A percentile compares a stretch with the other conserved stretches of the same genome.
Evolutionary conservation across 2,113 vertebrate genomes (phyloP).

Genomic region (Sorex fumeus): DNA sequence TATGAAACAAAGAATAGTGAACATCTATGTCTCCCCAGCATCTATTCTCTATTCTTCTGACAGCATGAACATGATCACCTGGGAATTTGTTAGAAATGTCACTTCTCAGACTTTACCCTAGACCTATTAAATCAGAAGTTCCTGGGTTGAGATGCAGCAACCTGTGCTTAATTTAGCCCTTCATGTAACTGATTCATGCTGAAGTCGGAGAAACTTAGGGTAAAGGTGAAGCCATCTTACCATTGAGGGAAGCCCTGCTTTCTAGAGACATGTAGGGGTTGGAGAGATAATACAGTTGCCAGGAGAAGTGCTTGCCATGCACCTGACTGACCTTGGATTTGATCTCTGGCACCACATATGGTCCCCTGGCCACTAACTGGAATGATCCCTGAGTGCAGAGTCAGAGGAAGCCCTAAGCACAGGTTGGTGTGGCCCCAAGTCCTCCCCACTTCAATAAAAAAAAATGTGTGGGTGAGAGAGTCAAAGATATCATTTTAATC

Average conservation of each 20-base stretch:
- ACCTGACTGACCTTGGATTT: no score
- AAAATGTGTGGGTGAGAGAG: background rate
- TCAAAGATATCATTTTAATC: background rate
- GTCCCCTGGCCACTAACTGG: no score
- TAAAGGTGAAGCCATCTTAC: background rate
- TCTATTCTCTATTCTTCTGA: background rate
- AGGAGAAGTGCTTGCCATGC: no score
- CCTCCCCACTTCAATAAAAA: no score
- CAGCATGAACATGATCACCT: background rate
- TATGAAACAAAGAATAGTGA: slow-evolving; percentile 26
- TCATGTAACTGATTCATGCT: slow-evolving; percentile 59
- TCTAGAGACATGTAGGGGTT: no score
- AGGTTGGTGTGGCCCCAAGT: no score
- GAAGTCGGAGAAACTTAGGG: slow-evolving; percentile 21
- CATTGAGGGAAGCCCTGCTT: slow-evolving; percentile 5
- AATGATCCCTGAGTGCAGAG: no score
- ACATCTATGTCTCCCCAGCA: background rate
- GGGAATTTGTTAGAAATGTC: slow-evolving; percentile 51
- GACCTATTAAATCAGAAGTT: slow-evolving; percentile 58
- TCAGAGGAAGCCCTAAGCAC: no score
- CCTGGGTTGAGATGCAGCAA: background rate
- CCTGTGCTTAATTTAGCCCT: slow-evolving; percentile 41
- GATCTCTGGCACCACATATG: no score
- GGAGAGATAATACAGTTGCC: no score
- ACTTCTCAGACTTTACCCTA: background rate